Base-by-base conservation (phyloP, 2,113 vertebrate genomes). In the Forbesichthys agassizii region DNA sequence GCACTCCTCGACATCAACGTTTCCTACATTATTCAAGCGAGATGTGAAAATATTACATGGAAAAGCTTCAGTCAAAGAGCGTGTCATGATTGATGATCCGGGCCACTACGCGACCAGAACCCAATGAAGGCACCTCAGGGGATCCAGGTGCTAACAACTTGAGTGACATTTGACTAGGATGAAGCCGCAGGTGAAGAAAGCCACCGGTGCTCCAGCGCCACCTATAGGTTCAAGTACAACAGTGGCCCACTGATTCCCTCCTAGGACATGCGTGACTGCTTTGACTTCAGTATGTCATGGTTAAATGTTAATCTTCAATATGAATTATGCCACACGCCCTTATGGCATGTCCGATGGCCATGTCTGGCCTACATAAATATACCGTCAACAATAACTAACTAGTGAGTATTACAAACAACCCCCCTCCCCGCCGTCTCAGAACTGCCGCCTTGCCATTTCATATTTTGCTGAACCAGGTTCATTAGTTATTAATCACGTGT, bases 401-500 rank as follows among this genome's bases (percentile, higher is more conserved):
- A 33, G 8, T n/a, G 6, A 54, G 5, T 9, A 42, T 57, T 53
- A 74, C 27, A 60, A 48, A 54, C 52, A 7, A 54, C n/a, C 14
- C 13, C 13, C 16, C 16, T 16, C 16, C 16, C 8, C 1, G 1
- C 55, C 36, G 47, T 65, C 67, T 16, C n/a, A 13, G 36, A 42
- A 9, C 20, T 76, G 9, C 0, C 4, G 14, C 46, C 11, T n/a
- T 8, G 12, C 61, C 54, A 13, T 9, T 3, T 18, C 1, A 14
- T 10, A 18, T 68, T n/a, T 54, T 71, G 20, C 20, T 74, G 55
- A 48, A 64, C 18, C n/a, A 33, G 18, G 18, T 20, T 20, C 20
- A 20, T 53, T 68, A 66, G 13, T 66, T n/a, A 18, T 70, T 56
- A 13, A 47, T 67, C 11, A 57, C 11, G 8, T 6, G 12, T 16